Evolutionary conservation across 1,140 invertebrate genomes (phyloP), one percentile per base, ranked within the genome.

Genomic region (Araneus ventricosus): DNA sequence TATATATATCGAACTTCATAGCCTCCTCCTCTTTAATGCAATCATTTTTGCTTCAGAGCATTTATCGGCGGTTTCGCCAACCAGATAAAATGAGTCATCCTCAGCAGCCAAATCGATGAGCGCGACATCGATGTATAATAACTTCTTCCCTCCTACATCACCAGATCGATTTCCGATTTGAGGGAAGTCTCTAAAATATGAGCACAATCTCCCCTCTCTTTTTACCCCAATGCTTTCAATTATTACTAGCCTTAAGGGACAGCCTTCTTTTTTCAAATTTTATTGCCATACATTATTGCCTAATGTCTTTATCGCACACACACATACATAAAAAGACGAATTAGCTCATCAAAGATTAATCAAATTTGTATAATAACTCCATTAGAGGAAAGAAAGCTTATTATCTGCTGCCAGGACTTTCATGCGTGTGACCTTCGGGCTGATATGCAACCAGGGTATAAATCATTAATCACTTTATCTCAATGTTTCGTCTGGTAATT

Each of bases 271-370:
- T 34, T 22, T 22, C 24, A 39, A 37, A 52, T 52, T 52, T 52
- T 14, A 37, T 41, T 52, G 39, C 82, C 82, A 57, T 7, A 57
- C 45, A 57, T 52, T 52, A 17, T 4, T 37, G 6, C 34, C 52
- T 87, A 87, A 87, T 87, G 85, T 88, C 37, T 70, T 45, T 17
- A 75, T 39, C n/a, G 34, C 27, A 45, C 85, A 30, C 27, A 87
- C 45, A 57, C 45, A 52, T 17, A 52, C 30, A 67, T 88, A 88
- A 75, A 45, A 88, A 88, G 59, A 88, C 87, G 87, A 75, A 88
- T 88, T 88, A 88, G 63, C 87, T 41, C 87, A 88, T 88, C n/a
- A 88, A 88, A 75, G 61, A 70, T 88, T 88, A 88, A 88, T 88
- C 87, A 45, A 45, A 88, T 70, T 41, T 75, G 87, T 75, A 88